Evolutionary conservation across 2,113 vertebrate species (phyloP).

Genomic region (Malurus alboscapulatus): DNA sequence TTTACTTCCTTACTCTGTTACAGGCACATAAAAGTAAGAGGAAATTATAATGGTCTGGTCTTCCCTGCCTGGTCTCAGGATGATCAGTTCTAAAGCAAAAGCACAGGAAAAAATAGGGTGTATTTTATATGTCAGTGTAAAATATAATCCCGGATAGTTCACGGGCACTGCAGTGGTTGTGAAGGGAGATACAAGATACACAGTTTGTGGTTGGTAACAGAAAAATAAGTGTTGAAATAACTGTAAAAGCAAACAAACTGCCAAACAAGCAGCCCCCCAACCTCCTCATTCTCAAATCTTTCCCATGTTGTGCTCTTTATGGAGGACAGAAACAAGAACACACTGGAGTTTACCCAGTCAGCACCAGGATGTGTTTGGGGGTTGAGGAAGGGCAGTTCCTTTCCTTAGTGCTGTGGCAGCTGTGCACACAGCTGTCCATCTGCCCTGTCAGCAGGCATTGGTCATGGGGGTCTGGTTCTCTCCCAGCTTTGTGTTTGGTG

Average conservation of each 20-base stretch:
- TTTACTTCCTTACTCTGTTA: neutral
- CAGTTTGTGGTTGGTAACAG: neutral
- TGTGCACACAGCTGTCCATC: neutral
- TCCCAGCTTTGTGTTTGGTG: rapidly evolving
- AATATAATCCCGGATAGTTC: neutral
- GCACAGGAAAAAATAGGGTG: neutral
- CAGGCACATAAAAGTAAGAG: neutral
- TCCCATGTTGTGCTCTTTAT: neutral
- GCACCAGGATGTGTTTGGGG: neutral
- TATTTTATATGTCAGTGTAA: neutral
- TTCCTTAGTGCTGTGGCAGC: neutral
- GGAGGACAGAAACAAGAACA: neutral
- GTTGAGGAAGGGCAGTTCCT: neutral
- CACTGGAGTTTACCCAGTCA: neutral
- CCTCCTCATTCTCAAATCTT: neutral
- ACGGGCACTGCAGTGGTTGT: neutral
- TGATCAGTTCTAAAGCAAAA: neutral
- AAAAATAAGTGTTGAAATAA: neutral
- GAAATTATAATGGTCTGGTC: neutral
- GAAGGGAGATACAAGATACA: neutral
- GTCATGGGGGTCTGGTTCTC: neutral
- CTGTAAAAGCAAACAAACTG: neutral
- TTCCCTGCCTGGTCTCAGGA: neutral
- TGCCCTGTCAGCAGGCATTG: rapidly evolving
- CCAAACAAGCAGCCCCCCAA: neutral